phyloP scores from a whole-genome alignment of 2,888 invertebrate genomes.

The Epiblema foenella region DNA sequence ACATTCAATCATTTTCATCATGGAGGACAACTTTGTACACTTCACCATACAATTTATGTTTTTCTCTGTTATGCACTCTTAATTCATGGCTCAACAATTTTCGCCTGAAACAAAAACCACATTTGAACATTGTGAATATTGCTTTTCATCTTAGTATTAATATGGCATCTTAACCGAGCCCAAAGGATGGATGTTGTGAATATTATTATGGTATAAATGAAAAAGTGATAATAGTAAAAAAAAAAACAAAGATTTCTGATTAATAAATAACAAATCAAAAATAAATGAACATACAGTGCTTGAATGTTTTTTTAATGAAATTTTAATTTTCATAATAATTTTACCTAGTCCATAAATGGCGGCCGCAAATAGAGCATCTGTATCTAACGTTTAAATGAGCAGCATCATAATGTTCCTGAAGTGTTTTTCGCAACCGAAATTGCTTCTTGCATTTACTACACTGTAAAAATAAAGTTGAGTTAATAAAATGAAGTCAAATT shows the following conservation, averaged over 20 bases:
- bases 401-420: conserved; percentile 52
- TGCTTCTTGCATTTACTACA: conserved; percentile 51
- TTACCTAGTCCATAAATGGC: conserved; percentile 50
- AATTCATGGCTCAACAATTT: conserved; percentile 44
- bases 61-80: conserved; percentile 43
- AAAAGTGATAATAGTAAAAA: background rate
- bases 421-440: conserved; percentile 48
- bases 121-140: background rate
- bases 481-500: background rate
- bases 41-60: conserved; percentile 42
- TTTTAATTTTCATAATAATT: background rate
- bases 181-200: background rate
- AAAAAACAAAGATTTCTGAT: background rate
- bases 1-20: conserved; percentile 28
- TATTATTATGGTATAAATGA: background rate
- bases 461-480: conserved; percentile 45
- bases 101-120: conserved; percentile 24
- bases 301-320: background rate
- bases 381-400: conserved; percentile 53
- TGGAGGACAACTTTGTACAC: conserved; percentile 40
- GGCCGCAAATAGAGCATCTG: conserved; percentile 51
- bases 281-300: background rate
- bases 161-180: no score
- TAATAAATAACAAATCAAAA: background rate
- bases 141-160: no score